These are phyloP conservation scores for Dexiosoma caninum DNA, from an alignment of 2,888 invertebrate genomes.

Conservation along the genomic window DNA sequence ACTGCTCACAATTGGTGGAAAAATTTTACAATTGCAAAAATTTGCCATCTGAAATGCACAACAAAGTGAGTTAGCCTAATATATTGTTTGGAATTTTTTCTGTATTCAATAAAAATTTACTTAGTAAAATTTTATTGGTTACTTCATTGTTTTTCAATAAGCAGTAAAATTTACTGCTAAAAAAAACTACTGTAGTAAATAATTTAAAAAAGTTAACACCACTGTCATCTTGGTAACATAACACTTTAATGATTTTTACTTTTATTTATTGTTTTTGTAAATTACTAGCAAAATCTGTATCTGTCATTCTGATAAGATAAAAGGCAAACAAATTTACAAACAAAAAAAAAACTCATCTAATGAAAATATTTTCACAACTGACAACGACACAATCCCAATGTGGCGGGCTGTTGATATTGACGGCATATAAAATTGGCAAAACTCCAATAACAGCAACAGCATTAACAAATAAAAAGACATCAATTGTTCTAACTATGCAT, in stretches of 20 bases:
- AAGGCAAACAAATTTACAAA: conserved; percentile 16
- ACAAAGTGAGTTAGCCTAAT: no score
- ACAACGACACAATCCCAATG: background rate
- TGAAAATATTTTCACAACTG: conserved; percentile 39
- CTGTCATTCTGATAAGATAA: conserved; percentile 33
- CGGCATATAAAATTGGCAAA: conserved; percentile 47
- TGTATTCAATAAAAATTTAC: no score
- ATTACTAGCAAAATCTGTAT: conserved; percentile 24
- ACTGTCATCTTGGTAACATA: background rate
- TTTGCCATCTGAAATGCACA: no score
- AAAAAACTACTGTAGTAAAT: no score
- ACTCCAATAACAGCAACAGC: conserved; percentile 37
- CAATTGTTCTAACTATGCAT: conserved; percentile 3
- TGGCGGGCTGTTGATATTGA: background rate
- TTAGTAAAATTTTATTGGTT: no score
- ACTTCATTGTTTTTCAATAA: no score
- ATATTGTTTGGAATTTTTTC: no score
- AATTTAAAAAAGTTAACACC: no score
- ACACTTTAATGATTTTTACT: background rate
- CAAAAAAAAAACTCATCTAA: conserved; percentile 25
- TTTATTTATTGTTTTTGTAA: conserved; percentile 5
- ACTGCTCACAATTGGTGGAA: no score
- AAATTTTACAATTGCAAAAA: no score
- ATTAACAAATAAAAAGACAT: background rate
- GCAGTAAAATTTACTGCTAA: no score